A percentile compares a stretch with the other conserved stretches of the same genome.
These are phyloP conservation scores for Cebidichthys violaceus DNA, from an alignment of 2,113 vertebrate genomes.

Conservation along the genomic window DNA sequence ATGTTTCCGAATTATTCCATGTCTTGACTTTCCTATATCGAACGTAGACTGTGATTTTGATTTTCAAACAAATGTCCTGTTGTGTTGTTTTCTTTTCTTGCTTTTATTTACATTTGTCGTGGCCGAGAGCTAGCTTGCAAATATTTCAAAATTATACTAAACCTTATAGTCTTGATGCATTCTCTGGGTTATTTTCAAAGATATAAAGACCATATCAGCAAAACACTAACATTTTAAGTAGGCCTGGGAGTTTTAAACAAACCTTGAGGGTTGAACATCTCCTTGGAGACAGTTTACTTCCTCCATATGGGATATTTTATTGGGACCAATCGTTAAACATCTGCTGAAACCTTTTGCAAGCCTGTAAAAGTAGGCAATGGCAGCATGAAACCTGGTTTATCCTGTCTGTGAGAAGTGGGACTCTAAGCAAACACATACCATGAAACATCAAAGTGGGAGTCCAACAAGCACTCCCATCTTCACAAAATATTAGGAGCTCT, in stretches of 20 bases:
- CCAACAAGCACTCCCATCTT: neutral
- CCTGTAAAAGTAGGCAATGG: constrained; percentile 2
- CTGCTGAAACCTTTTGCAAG: constrained; percentile 20
- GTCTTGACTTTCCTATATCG: neutral
- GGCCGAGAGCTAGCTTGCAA: neutral
- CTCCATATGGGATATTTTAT: neutral
- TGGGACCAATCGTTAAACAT: neutral
- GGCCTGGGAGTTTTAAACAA: constrained; percentile 15
- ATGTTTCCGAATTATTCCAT: neutral
- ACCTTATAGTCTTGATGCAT: neutral
- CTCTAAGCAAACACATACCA: constrained; percentile 4
- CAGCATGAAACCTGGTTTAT: constrained; percentile 9
- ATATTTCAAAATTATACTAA: neutral
- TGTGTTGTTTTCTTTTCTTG: neutral
- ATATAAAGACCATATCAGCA: constrained; percentile 14
- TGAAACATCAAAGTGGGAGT: constrained; percentile 7
- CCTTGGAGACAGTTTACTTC: neutral
- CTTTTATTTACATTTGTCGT: neutral
- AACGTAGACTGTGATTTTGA: neutral
- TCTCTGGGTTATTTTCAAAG: constrained; percentile 14
- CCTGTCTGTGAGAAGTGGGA: neutral
- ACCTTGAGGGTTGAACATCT: neutral
- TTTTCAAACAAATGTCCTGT: neutral
- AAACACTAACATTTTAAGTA: constrained; percentile 22
- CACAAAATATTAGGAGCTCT: neutral